Evolutionary conservation across 2,888 invertebrate species (phyloP).

Genomic region (Cryptophagus acutangulus): DNA sequence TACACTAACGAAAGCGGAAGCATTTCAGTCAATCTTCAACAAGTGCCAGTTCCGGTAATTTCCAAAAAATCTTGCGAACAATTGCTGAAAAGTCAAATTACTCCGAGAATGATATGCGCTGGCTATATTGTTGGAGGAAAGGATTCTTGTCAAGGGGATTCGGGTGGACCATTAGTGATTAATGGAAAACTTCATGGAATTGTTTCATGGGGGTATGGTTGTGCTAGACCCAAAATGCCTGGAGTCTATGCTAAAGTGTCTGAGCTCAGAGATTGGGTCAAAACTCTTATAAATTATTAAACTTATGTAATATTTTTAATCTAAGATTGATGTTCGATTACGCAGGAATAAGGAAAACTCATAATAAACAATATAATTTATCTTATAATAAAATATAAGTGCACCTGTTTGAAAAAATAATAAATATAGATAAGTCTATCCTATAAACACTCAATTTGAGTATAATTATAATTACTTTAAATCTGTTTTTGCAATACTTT

Average conservation of each 20-base stretch:
- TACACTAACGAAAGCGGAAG: constrained; percentile 13
- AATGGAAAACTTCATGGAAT: constrained; percentile 24
- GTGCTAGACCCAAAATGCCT: constrained; percentile 21
- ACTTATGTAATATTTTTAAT: too few relatives aligned
- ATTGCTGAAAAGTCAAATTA: constrained; percentile 35
- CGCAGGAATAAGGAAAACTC: too few relatives aligned
- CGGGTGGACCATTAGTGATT: constrained; percentile 31
- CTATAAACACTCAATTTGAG: too few relatives aligned
- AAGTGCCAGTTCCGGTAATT: constrained; percentile 23
- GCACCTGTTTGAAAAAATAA: too few relatives aligned
- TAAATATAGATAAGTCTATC: too few relatives aligned
- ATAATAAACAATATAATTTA: too few relatives aligned
- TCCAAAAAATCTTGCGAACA: constrained; percentile 15
- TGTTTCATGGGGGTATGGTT: constrained; percentile 27
- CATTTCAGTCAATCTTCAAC: constrained; percentile 13
- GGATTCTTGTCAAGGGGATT: constrained; percentile 31
- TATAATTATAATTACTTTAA: too few relatives aligned
- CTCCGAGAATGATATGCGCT: constrained; percentile 57
- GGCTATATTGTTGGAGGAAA: constrained; percentile 50
- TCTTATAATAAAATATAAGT: too few relatives aligned
- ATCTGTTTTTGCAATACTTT: too few relatives aligned
- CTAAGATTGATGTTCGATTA: too few relatives aligned
- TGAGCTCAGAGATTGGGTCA: constrained; percentile 17
- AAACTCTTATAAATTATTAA: too few relatives aligned
- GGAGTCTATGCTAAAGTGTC: constrained; percentile 27